Base-by-base conservation (phyloP, 2,113 vertebrate genomes). In the Poecile atricapillus region DNA sequence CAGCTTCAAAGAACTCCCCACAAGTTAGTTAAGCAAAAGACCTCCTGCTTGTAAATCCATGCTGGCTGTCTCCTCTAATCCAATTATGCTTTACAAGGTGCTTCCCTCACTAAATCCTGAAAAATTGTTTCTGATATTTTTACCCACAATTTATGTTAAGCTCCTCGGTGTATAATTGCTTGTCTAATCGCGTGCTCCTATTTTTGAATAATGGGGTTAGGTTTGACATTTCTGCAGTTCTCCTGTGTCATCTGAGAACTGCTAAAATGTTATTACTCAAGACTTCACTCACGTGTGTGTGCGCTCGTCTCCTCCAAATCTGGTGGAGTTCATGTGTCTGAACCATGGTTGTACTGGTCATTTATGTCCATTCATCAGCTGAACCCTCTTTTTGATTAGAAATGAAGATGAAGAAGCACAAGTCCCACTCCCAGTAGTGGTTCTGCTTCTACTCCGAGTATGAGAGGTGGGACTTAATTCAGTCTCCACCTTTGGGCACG, bases 51-150 rank as follows among this genome's bases (percentile, higher is more conserved):
- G 94, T 94, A 96, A 97, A 97, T 96, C 95, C 92, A 30, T 24
- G 76, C 95, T 85, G 90, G 87, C 96, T 97, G 97, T 95, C 96
- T 97, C 71, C 84, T 93, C 95, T 97, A 97, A 97, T 97, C 97
- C 97, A 97, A 97, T 97, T 97, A 97, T 74, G 69, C 94, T 96
- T 96, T 97, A 97, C 95, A 97, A 97, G 97, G 95, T 96, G 96
- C 95, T 97, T 94, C 87, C 82, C 84, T 94, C 85, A 68, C 97
- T 96, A 97, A 97, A 97, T 92, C 97, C 96, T 87, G 76, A 94
- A 90, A 97, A 97, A 96, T 93, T 91, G 95, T 96, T 97, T 97
- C 94, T 96, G 97, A 96, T 97, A 95, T 95, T 97, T 97, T 97
- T 95, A 62, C 95, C 82, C 97, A 77, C 93, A 84, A 95, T 95